These are phyloP conservation scores for Nanger granti DNA, from an alignment of 2,113 vertebrate genomes.

Conservation along the genomic window DNA sequence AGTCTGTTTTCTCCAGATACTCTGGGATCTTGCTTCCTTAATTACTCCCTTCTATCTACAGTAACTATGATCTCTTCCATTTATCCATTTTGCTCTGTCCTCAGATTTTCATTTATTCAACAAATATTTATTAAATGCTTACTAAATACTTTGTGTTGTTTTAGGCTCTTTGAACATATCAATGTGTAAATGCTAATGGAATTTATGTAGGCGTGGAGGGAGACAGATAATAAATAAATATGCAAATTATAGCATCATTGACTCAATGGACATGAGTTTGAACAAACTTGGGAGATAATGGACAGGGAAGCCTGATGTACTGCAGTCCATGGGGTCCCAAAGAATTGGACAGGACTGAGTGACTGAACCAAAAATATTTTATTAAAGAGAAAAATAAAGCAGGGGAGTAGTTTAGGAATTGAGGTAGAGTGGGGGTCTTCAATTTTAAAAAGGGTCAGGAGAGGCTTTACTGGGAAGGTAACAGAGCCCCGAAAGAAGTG, in stretches of 20 bases:
- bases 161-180: not conserved
- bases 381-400: not conserved
- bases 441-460: not conserved
- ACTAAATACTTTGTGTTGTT: not conserved
- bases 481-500: not conserved
- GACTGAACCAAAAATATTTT: not conserved
- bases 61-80: not conserved
- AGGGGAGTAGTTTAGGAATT: not conserved
- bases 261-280: not conserved
- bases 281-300: not conserved
- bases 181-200: not conserved
- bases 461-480: not conserved
- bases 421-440: not conserved
- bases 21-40: not conserved
- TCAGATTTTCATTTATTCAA: not conserved
- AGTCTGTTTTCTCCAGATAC: not conserved
- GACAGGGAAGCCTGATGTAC: not conserved
- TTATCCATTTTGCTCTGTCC: not conserved
- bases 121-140: not conserved
- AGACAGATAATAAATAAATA: not conserved
- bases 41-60: not conserved
- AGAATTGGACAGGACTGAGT: not conserved
- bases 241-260: not conserved
- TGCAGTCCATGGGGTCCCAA: not conserved
- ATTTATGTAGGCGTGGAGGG: not conserved